Base-by-base conservation (phyloP, 2,888 invertebrate genomes). In the Petrophora chlorosata region DNA sequence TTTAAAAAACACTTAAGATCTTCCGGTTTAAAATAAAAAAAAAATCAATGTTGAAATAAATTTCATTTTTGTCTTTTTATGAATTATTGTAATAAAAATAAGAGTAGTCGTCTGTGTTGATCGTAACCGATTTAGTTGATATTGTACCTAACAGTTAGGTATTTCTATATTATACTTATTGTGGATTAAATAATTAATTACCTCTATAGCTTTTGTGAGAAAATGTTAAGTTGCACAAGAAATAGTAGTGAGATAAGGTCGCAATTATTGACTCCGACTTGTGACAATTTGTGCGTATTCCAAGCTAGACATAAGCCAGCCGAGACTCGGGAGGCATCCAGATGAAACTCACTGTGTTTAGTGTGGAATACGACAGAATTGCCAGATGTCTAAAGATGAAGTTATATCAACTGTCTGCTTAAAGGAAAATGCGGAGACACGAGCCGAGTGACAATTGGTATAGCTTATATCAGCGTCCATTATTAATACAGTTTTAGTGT, bases 131-230 rank as follows among this genome's bases (percentile, higher is more conserved):
- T 89, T 89, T 88, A 89, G 87, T 89, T 89, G 78, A 76, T 85
- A 85, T 80, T 79, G 78, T 81, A 78, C 83, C 83, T 85, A 82
- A 84, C 67, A 57, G 62, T 80, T 88, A 87, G 86, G 82, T 88
- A 82, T 85, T 83, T 85, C 84, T 86, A 85, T 88, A 82, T 86
- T 61, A 72, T 86, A 86, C 79, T 85, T 85, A 87, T 86, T 87
- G 84, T 87, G 88, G 79, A 80, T 87, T 84, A 82, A 85, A 82
- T 81, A 64, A 69, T 56, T 61, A 74, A 82, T 85, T 88, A 87
- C 87, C 85, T 88, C 87, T 87, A 83, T 84, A 84, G 90, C 89
- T 90, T 89, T 84, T 86, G 90, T 90, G 88, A 80, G 67, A 76
- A 82, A 74, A 66, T 65, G 78, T 81, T 87, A 34, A 76, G 76